Percentiles rank a stretch among this genome's conserved stretches.
Evolutionary conservation across 2,113 vertebrate species (phyloP).

Genomic region (Barnardius zonarius): DNA sequence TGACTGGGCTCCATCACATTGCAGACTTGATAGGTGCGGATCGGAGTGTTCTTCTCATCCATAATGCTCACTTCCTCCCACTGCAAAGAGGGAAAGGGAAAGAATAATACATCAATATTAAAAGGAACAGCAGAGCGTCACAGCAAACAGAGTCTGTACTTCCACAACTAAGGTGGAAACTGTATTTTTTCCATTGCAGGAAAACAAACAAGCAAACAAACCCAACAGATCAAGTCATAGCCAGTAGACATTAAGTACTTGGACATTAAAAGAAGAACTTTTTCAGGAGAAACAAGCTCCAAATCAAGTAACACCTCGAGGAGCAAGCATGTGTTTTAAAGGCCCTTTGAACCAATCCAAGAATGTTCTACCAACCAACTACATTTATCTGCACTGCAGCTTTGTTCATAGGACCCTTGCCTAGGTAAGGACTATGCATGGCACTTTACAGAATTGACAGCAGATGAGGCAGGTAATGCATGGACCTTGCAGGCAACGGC

Average conservation of each 20-base stretch:
- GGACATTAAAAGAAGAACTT: not conserved
- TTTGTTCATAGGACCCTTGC: not conserved
- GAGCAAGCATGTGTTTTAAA: not conserved
- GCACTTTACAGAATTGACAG: not conserved
- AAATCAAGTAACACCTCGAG: not conserved
- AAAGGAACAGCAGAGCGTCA: not conserved
- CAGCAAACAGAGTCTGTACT: not conserved
- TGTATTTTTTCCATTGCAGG: not conserved
- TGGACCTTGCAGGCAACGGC: not conserved
- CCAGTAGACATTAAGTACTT: not conserved
- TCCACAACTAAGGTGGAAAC: not conserved
- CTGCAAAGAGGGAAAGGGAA: conserved; percentile 68
- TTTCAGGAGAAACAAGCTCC: not conserved
- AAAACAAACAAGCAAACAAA: not conserved
- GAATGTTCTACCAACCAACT: accelerated
- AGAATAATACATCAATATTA: not conserved
- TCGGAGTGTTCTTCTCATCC: conserved; percentile 98
- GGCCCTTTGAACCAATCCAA: not conserved
- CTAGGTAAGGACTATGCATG: not conserved
- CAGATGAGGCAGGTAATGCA: not conserved
- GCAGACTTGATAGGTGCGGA: conserved; percentile 98
- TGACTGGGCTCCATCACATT: conserved; percentile 98
- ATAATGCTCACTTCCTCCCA: conserved; percentile 99
- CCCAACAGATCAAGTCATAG: not conserved
- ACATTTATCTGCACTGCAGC: not conserved